phyloP scores from a whole-genome alignment of 64 coral and sea anemone genomes.

The Actinia tenebrosa region DNA sequence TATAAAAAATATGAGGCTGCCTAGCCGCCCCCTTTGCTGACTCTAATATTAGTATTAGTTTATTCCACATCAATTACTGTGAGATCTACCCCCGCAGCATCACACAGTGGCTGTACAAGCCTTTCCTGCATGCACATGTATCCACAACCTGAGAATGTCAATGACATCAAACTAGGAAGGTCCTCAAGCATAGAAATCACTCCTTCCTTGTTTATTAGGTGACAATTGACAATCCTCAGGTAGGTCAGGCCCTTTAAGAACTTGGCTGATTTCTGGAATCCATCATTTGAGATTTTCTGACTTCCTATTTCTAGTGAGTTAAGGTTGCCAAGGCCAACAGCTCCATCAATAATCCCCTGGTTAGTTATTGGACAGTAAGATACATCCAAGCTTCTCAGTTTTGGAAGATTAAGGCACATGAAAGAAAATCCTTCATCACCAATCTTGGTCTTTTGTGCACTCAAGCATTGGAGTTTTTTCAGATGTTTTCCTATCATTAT shows the following conservation, averaged over 20 bases:
- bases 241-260: slow-evolving; percentile 62
- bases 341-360: not conserved
- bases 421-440: not conserved
- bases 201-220: not conserved
- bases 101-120: not conserved
- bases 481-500: slow-evolving; percentile 13
- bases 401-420: slow-evolving; percentile 5
- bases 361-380: not conserved
- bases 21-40: too few species aligned
- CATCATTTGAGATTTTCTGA: not conserved
- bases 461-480: not conserved
- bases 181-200: not conserved
- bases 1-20: too few species aligned
- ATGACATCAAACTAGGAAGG: not conserved
- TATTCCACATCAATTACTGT: not conserved
- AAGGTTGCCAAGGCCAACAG: not conserved
- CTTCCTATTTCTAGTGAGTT: slow-evolving; percentile 1
- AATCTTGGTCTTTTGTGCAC: not conserved
- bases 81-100: not conserved
- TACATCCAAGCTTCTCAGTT: not conserved
- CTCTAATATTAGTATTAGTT: not conserved
- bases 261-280: slow-evolving; percentile 21
- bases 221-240: slow-evolving; percentile 22
- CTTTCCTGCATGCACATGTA: not conserved
- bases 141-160: not conserved